Percentiles rank a stretch among this genome's conserved stretches.
phyloP scores from a whole-genome alignment of 1,140 invertebrate species.

The Rhagoletis zephyria region DNA sequence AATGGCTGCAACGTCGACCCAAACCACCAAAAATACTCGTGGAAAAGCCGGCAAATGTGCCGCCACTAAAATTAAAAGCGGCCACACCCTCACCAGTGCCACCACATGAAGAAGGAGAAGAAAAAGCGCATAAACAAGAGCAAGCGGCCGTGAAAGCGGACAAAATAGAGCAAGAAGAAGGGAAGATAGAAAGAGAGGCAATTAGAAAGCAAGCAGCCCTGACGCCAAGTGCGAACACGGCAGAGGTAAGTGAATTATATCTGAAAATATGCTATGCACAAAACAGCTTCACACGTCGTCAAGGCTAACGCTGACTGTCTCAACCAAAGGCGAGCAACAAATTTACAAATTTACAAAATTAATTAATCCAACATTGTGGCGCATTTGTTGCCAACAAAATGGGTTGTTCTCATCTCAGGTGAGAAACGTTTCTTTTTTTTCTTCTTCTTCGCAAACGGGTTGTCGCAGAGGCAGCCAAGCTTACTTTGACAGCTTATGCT shows the following conservation, averaged over 20 bases:
- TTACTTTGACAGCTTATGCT: background rate
- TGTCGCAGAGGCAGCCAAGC: background rate
- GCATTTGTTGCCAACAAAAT: background rate
- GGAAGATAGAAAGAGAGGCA: background rate
- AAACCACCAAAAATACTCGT: constrained; percentile 65
- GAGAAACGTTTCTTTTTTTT: background rate
- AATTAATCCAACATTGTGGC: constrained; percentile 26
- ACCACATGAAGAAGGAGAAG: constrained; percentile 59
- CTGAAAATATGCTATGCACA: background rate
- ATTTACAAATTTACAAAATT: constrained; percentile 46
- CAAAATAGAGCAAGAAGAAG: background rate
- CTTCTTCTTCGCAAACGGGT: background rate
- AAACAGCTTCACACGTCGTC: background rate
- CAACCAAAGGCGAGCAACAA: background rate
- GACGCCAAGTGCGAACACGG: background rate
- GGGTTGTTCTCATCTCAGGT: background rate
- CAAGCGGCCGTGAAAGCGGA: constrained; percentile 43
- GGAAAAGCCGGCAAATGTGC: constrained; percentile 64
- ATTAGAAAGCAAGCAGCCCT: background rate
- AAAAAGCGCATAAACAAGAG: constrained; percentile 60
- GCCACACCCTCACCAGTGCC: constrained; percentile 64
- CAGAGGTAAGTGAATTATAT: constrained; percentile 26
- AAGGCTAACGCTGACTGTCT: too few relatives aligned
- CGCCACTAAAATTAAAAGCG: constrained; percentile 66
- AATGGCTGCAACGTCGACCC: constrained; percentile 79